These are phyloP conservation scores for Epizoanthus rinbou DNA, from an alignment of 92 coral and sea anemone genomes.

Conservation along the genomic window DNA sequence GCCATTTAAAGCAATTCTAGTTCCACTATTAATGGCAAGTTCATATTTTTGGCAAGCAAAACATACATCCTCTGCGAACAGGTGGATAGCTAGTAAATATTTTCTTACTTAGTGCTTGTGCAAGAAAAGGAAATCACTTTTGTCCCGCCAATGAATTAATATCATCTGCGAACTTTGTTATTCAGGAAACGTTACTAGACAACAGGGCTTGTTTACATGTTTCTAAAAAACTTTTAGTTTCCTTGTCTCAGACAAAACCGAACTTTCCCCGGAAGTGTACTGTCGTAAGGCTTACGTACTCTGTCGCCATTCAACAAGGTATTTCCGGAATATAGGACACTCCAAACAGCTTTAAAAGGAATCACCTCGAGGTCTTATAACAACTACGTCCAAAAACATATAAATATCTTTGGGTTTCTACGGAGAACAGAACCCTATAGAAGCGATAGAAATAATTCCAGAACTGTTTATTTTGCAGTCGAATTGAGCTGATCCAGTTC, in stretches of 20 bases:
- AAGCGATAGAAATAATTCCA: too few species aligned
- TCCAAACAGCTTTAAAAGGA: slow-evolving; percentile 15
- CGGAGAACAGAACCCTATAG: too few species aligned
- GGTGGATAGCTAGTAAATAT: too few species aligned
- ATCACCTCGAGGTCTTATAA: too few species aligned
- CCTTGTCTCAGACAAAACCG: slow-evolving; percentile 23
- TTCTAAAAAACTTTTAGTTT: not conserved
- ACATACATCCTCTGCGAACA: too few species aligned
- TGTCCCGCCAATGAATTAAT: not conserved
- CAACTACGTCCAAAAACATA: too few species aligned
- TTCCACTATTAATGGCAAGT: too few species aligned
- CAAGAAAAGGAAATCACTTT: slow-evolving; percentile 11
- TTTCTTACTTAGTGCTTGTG: not conserved
- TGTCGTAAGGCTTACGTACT: slow-evolving; percentile 38
- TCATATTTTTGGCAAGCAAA: too few species aligned
- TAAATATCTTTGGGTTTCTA: too few species aligned
- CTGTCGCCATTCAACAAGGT: slow-evolving; percentile 16
- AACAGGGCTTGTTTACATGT: slow-evolving; percentile 29
- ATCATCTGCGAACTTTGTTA: not conserved
- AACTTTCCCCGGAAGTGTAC: slow-evolving; percentile 42
- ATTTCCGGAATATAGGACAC: slow-evolving; percentile 21
- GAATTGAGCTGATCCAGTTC: too few species aligned
- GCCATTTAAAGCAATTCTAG: too few species aligned
- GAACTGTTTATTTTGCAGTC: too few species aligned
- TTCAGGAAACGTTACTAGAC: slow-evolving; percentile 38